Base-by-base conservation (phyloP, 37 sponge, comb jelly and placozoan genomes). In the Cladorhizidae sp. region DNA sequence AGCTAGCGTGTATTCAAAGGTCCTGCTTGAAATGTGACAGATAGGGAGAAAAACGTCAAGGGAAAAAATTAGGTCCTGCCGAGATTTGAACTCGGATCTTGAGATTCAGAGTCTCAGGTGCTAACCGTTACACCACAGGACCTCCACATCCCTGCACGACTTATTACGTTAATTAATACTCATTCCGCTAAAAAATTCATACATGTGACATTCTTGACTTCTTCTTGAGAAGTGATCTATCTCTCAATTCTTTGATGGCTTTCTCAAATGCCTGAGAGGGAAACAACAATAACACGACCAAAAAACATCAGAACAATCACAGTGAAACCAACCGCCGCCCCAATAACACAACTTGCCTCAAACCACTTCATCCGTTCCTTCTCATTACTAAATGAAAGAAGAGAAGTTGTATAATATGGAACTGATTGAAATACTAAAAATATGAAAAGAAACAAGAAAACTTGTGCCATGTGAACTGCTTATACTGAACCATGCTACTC, bases 31-130 rank as follows among this genome's bases (percentile, higher is more conserved):
- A 15, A 64, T 23, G 21, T 15, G 21, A 58, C 6, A 36, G 17
- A 15, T 29, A 9, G 11, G 29, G 29, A 26, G 37, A 42, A 64
- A 64, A 64, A 42, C 1, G 45, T 61, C 8, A 41, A 42, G 33
- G 49, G 64, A 43, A 77, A 74, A 81, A 77, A 82, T 81, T 77
- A 96, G 94, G 94, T 93, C 86, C 86, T 70, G 88, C 94, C 93
- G 94, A 93, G 94, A 90, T 87, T 96, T 89, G 92, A 93, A 93
- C 93, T 96, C 96, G 91, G 96, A 87, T 93, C 91, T 81, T 89
- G 83, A 83, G 96, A 96, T 96, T 96, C 96, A 96, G 91, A 96
- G 96, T 96, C 96, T 83, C 83, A 89, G 76, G 96, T 94, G 95
- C 95, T 94, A 90, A 91, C 91, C 94, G 83, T 86, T 93, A 93